phyloP scores from a whole-genome alignment of 2,113 vertebrate species.

The Antigone vipio region DNA sequence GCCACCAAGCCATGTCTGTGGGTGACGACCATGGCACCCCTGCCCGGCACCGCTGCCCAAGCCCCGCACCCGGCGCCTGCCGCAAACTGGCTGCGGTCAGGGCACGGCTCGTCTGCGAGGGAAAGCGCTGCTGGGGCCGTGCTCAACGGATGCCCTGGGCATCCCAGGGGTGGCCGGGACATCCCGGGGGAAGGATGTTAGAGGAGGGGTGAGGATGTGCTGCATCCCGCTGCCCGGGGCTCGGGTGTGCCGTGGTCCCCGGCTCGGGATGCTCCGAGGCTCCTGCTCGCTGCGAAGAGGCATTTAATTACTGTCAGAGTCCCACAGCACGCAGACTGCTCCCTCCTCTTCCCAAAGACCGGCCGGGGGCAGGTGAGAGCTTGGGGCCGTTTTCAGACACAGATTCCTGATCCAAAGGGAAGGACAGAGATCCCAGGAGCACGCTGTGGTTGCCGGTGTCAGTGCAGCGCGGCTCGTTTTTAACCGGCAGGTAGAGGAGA shows the following conservation, averaged over 20 bases:
- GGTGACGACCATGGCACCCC: neutral
- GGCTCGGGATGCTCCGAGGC: neutral
- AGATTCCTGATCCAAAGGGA: neutral
- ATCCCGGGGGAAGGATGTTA: rapidly evolving
- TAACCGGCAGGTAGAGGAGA: rapidly evolving
- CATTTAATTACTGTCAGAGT: neutral
- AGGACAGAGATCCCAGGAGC: neutral
- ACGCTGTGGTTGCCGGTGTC: rapidly evolving
- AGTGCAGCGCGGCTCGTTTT: rapidly evolving
- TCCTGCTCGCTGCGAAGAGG: neutral
- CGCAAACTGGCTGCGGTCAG: neutral
- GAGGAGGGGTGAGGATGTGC: neutral
- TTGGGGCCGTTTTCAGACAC: neutral
- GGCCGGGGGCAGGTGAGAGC: neutral
- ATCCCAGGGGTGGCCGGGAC: neutral
- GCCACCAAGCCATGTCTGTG: neutral
- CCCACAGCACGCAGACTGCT: neutral
- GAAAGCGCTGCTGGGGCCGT: rapidly evolving
- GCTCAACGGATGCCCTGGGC: rapidly evolving
- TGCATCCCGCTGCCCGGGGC: neutral
- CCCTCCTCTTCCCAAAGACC: neutral
- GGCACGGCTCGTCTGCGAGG: rapidly evolving
- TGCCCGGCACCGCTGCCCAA: rapidly evolving
- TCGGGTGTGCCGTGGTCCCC: rapidly evolving
- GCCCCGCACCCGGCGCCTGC: neutral